These are phyloP conservation scores for Paedocypris micromegethes DNA, from an alignment of 2,797 vertebrate species.

Conservation along the genomic window DNA sequence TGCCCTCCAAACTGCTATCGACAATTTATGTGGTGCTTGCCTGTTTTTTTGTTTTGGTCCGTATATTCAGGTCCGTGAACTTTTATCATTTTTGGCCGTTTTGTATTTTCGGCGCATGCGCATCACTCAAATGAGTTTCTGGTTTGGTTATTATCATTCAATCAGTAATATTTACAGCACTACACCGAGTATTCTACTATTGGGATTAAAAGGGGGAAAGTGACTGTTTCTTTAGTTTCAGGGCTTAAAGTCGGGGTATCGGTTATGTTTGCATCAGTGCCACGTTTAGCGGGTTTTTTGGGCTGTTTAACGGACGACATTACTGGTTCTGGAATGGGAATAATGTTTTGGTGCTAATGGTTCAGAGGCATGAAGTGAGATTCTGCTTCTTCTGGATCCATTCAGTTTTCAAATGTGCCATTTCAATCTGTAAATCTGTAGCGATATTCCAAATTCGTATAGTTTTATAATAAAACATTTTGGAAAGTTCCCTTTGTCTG, in stretches of 20 bases:
- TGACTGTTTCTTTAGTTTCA: background rate
- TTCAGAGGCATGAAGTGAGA: constrained; percentile 4
- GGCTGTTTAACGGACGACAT: too few species aligned
- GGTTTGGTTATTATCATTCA: too few species aligned
- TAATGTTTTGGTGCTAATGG: constrained; percentile 6
- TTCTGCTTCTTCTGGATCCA: constrained; percentile 14
- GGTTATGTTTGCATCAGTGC: too few species aligned
- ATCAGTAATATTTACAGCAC: too few species aligned
- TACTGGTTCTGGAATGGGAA: background rate
- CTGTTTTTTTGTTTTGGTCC: background rate
- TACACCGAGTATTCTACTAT: background rate
- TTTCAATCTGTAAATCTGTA: constrained; percentile 36
- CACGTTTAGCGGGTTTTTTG: too few species aligned
- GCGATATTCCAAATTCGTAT: constrained; percentile 45
- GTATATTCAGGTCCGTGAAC: too few species aligned
- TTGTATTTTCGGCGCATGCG: background rate
- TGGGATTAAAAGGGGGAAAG: background rate
- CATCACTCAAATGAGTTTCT: background rate
- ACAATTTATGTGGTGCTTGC: constrained; percentile 1
- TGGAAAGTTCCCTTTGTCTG: constrained; percentile 3
- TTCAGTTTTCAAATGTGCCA: constrained; percentile 39
- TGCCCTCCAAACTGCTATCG: constrained; percentile 2
- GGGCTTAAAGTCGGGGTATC: too few species aligned
- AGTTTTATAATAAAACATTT: constrained; percentile 53
- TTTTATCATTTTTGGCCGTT: background rate